These are phyloP conservation scores for Pocota personata DNA, from an alignment of 2,888 invertebrate genomes.

Conservation along the genomic window DNA sequence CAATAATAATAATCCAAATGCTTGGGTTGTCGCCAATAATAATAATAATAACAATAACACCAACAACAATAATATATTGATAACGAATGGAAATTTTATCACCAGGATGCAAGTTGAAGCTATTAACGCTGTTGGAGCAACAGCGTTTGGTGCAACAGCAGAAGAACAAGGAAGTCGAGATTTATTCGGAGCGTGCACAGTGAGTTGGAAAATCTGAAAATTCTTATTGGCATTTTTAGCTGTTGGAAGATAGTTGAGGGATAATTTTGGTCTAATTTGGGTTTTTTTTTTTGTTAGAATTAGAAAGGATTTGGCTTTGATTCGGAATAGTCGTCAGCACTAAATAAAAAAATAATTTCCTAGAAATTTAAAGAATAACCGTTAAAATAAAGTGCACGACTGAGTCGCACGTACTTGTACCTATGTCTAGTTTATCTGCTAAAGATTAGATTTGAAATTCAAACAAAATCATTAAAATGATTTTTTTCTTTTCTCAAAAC, in stretches of 20 bases:
- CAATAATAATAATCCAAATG: slow-evolving; percentile 67
- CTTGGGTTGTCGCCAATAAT: slow-evolving; percentile 37
- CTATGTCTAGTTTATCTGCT: no score
- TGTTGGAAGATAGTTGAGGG: no score
- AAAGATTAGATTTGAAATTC: no score
- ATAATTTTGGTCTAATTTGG: background rate
- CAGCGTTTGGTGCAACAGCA: slow-evolving; percentile 82
- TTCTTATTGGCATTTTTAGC: slow-evolving; percentile 16
- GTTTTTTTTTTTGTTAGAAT: background rate
- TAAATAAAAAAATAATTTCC: no score
- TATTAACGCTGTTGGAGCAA: slow-evolving; percentile 78
- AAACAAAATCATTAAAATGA: no score
- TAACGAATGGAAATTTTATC: slow-evolving; percentile 64
- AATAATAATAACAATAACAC: no score
- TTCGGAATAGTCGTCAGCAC: no score
- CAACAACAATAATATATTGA: slow-evolving; percentile 49
- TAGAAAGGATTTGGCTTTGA: no score
- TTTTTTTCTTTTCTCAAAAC: no score
- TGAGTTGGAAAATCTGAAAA: slow-evolving; percentile 83
- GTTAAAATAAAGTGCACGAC: no score
- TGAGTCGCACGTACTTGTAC: no score
- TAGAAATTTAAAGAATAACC: no score
- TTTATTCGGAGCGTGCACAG: slow-evolving; percentile 91
- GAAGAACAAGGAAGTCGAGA: slow-evolving; percentile 90
- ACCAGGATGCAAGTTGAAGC: slow-evolving; percentile 76